phyloP scores from a whole-genome alignment of 2,113 vertebrate genomes.

The Ammodytes marinus region DNA sequence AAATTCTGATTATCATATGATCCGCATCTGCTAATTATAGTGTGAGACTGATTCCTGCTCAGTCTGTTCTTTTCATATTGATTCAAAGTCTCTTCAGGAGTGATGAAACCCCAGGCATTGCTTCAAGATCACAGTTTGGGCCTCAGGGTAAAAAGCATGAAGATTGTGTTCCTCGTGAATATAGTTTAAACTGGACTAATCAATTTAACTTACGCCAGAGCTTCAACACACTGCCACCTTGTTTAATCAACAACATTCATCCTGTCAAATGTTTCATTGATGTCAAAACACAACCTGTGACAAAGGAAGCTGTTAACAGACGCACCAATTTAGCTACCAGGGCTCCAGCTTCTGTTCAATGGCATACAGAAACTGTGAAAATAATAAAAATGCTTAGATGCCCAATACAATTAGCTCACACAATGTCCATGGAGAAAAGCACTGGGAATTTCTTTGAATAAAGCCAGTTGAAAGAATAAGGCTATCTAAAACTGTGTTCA shows the following conservation, averaged over 20 bases:
- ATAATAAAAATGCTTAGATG: neutral
- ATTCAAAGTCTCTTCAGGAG: constrained; percentile 34
- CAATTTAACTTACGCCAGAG: constrained; percentile 30
- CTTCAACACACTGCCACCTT: constrained; percentile 10
- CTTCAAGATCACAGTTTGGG: constrained; percentile 37
- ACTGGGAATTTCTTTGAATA: neutral
- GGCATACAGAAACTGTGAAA: neutral
- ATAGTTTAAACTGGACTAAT: constrained; percentile 30
- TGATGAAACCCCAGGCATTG: constrained; percentile 18
- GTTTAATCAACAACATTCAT: constrained; percentile 48
- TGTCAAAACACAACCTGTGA: neutral
- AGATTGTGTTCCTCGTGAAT: constrained; percentile 50
- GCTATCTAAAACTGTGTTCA: constrained; percentile 5
- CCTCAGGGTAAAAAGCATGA: constrained; percentile 47
- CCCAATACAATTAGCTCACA: neutral
- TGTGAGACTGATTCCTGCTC: neutral
- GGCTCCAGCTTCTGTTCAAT: neutral
- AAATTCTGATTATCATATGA: constrained; percentile 21
- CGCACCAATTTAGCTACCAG: neutral
- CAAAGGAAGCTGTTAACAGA: neutral
- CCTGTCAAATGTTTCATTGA: constrained; percentile 29
- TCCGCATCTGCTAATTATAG: constrained; percentile 15
- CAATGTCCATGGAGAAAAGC: constrained; percentile 2
- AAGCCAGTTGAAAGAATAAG: constrained; percentile 16
- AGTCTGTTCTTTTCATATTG: constrained; percentile 6